Evolutionary conservation across 37 sponge, comb jelly and placozoan species (phyloP), one percentile per base, ranked within the genome.

Genomic region (Chondrosia reniformis): DNA sequence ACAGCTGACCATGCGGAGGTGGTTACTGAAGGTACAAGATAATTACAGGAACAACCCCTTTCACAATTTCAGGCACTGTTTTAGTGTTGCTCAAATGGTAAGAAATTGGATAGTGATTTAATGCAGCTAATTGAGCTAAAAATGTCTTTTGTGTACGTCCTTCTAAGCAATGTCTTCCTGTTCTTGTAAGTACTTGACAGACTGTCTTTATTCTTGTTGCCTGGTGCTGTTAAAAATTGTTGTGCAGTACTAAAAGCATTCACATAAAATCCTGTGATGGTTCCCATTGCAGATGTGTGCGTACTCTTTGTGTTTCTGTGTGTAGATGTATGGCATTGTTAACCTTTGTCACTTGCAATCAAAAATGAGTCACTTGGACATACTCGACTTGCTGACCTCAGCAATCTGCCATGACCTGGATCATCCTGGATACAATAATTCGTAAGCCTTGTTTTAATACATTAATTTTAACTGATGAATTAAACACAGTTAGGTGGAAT

Each of bases 31-130:
- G 34, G 80, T 90, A 0, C 91, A 87, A 42, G 85, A 83, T 64
- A 84, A 94, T 58, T 94, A 94, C 67, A 67, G 88, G 12, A 85
- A 87, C 81, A 94, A 94, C 55, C 95, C 95, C 0, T 94, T 94
- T 64, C 95, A 94, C 76, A 94, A 94, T 84, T 94, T 94, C 77
- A 57, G 95, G 43, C 95, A 94, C 77, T 94, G 91, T 66, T 94
- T 94, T 80, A 90, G 91, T 82, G 95, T 94, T 21, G 82, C 95
- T 28, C 95, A 94, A 41, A 94, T 94, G 95, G 94, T 89, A 42
- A 74, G 83, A 46, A 25, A 19, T 6, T 13, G n/a, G 6, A 13
- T 59, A n/a, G n/a, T n/a, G n/a, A n/a, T n/a, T n/a, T n/a, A n/a
- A n/a, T n/a, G n/a, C n/a, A n/a, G n/a, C n/a, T n/a, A n/a, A n/a